Evolutionary conservation across 2,113 vertebrate genomes (phyloP).

Genomic region (Mormyrus iriodes): DNA sequence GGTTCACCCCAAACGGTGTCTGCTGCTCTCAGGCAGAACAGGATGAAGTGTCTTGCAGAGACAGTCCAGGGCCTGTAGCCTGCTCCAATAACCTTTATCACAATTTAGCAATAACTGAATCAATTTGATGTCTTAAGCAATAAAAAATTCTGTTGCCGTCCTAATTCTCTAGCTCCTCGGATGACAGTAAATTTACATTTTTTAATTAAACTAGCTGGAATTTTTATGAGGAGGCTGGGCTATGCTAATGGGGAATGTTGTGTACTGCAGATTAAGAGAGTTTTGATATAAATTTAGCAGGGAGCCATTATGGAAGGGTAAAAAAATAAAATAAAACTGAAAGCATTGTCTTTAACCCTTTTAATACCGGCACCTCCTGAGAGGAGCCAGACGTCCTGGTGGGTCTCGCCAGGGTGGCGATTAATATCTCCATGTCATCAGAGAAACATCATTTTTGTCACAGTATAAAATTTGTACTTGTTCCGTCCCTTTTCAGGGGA

Average conservation of each 20-base stretch:
- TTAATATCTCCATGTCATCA: conserved; percentile 60
- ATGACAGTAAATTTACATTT: conserved; percentile 99
- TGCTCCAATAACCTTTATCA: conserved; percentile 73
- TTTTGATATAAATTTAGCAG: conserved; percentile 99
- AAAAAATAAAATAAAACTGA: conserved; percentile 57
- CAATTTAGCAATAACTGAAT: conserved; percentile 85
- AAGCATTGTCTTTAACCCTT: conserved; percentile 89
- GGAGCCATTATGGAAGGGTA: conserved; percentile 76
- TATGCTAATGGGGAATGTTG: conserved; percentile 99
- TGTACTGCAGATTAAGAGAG: conserved; percentile 99
- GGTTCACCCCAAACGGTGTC: conserved; percentile 53
- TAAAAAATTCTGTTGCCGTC: conserved; percentile 99
- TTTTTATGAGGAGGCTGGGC: conserved; percentile 99
- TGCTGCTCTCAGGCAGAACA: conserved; percentile 51
- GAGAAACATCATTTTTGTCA: conserved; percentile 44
- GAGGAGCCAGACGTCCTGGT: conserved; percentile 56
- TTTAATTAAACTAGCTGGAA: conserved; percentile 99
- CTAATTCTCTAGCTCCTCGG: conserved; percentile 96
- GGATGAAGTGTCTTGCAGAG: conserved; percentile 56
- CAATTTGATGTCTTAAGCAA: conserved; percentile 99
- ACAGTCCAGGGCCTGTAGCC: conserved; percentile 62
- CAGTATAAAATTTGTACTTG: conserved; percentile 34
- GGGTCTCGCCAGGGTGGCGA: conserved; percentile 55
- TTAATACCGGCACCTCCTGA: conserved; percentile 85
- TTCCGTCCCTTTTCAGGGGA: neutral